phyloP scores from a whole-genome alignment of 92 coral and sea anemone genomes.

The Meandrina meandrites region DNA sequence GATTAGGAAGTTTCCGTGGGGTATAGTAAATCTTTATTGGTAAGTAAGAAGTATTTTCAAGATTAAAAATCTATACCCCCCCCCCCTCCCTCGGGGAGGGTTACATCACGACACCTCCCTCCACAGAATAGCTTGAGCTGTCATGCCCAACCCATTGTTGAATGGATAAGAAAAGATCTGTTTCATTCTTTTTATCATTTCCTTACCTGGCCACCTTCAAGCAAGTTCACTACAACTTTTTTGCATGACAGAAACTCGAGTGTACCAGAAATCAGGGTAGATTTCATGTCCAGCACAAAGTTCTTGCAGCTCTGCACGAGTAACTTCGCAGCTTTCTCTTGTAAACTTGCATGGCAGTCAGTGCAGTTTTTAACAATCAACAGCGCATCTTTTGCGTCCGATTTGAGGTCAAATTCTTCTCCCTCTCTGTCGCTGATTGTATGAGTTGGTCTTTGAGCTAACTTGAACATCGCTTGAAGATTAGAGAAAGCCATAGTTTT shows the following conservation, averaged over 20 bases:
- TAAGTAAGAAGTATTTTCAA: too few relatives aligned
- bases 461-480: conserved; percentile 40
- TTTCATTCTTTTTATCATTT: background rate
- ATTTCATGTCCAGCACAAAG: conserved; percentile 73
- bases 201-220: conserved; percentile 84
- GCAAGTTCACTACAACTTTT: conserved; percentile 77
- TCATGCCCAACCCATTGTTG: too few relatives aligned
- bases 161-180: background rate
- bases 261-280: conserved; percentile 74
- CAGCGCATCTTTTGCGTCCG: conserved; percentile 58
- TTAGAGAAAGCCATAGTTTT: conserved; percentile 25
- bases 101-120: too few relatives aligned
- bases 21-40: too few relatives aligned
- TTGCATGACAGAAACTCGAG: conserved; percentile 79
- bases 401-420: conserved; percentile 71
- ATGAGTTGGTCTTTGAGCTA: conserved; percentile 66
- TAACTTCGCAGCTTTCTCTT: conserved; percentile 84
- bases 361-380: conserved; percentile 79
- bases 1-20: too few relatives aligned
- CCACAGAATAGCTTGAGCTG: too few relatives aligned
- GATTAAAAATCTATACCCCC: too few relatives aligned
- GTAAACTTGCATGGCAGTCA: conserved; percentile 64
- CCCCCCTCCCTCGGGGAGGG: too few relatives aligned
- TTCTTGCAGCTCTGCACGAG: conserved; percentile 82
- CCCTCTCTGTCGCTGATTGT: conserved; percentile 66